phyloP scores from a whole-genome alignment of 2,888 invertebrate genomes.

The Chaetogeoica ovagalla region DNA sequence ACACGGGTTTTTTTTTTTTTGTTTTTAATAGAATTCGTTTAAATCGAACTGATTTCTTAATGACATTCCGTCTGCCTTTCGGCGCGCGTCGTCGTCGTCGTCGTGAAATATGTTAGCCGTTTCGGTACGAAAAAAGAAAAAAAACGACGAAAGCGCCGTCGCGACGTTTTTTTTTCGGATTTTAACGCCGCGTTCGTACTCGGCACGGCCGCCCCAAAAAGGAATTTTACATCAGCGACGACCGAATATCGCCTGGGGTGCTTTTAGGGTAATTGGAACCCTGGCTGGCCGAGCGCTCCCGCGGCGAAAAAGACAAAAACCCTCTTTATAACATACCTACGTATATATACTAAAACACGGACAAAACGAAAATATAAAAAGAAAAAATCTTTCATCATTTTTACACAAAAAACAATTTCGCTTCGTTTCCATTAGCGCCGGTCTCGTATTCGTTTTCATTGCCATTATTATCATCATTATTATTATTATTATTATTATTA shows the following conservation, averaged over 20 bases:
- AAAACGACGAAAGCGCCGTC: background rate
- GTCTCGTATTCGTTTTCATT: conserved; percentile 11
- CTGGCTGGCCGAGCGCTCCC: conserved; percentile 20
- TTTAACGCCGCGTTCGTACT: background rate
- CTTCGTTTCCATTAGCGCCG: conserved; percentile 38
- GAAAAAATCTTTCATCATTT: conserved; percentile 33
- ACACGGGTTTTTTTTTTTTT: no score
- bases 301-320: conserved; percentile 32
- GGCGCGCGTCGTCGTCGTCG: no score
- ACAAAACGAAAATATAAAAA: background rate
- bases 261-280: conserved; percentile 50
- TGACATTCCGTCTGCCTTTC: no score
- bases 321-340: background rate
- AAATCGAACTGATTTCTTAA: no score
- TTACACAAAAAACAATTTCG: conserved; percentile 40
- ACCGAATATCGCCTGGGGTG: conserved; percentile 35
- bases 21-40: no score
- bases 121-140: no score
- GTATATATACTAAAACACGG: background rate
- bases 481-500: no score
- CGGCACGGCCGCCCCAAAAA: conserved; percentile 13
- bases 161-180: conserved; percentile 32
- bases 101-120: no score
- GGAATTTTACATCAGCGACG: conserved; percentile 18
- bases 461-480: background rate